A percentile compares a stretch with the other conserved stretches of the same genome.
These are phyloP conservation scores for Colossoma macropomum DNA, from an alignment of 2,113 vertebrate species.

Conservation along the genomic window DNA sequence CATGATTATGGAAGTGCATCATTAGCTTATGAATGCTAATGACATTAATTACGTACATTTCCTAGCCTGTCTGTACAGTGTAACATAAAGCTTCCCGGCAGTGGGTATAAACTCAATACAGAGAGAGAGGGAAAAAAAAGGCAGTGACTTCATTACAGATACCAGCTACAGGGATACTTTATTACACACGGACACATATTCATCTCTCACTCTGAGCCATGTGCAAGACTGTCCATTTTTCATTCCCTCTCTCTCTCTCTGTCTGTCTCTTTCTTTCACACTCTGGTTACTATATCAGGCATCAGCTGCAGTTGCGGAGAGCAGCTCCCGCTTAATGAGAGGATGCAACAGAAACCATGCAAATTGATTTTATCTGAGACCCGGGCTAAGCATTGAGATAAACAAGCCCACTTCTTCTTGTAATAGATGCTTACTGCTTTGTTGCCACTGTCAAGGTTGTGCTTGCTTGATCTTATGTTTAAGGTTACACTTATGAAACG, in stretches of 20 bases:
- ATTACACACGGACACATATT: constrained; percentile 1
- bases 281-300: constrained; percentile 57
- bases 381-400: constrained; percentile 61
- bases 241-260: constrained; percentile 16
- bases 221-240: constrained; percentile 13
- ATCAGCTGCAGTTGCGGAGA: constrained; percentile 56
- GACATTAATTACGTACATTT: background rate
- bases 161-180: background rate
- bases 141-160: background rate
- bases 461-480: background rate
- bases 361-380: constrained; percentile 66
- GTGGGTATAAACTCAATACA: background rate
- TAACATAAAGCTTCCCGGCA: background rate
- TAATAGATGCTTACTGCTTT: constrained; percentile 53
- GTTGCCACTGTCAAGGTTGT: constrained; percentile 6
- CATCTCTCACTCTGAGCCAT: constrained; percentile 6
- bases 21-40: background rate
- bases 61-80: background rate
- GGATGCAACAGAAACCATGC: constrained; percentile 62
- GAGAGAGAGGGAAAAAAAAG: background rate
- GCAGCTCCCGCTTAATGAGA: constrained; percentile 62
- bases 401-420: constrained; percentile 64
- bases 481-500: background rate
- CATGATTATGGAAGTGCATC: background rate
- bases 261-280: background rate